Conservation (phyloP, 92 coral and sea anemone species). For the Virgularia gustaviana region DNA sequence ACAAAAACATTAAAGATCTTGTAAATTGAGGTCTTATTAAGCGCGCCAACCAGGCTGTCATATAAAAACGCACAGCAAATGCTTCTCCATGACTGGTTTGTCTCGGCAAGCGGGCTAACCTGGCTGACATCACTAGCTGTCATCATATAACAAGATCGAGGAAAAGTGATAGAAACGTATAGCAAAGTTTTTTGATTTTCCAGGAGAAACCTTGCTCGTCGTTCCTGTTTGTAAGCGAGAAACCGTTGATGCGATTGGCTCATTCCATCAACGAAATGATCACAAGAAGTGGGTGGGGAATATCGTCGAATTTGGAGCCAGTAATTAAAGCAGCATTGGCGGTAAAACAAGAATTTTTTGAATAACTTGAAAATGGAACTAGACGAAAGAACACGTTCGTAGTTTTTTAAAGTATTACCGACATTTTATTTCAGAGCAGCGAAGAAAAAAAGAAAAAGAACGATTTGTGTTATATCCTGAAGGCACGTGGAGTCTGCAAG, state of each 20-base stretch:
- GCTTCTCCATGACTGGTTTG: not conserved
- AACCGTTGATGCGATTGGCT: too few relatives aligned
- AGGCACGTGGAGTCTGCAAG: conserved; percentile 94
- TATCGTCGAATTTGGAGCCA: conserved; percentile 51
- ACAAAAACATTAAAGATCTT: too few relatives aligned
- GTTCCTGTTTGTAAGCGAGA: too few relatives aligned
- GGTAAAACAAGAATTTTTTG: conserved; percentile 15
- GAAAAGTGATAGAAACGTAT: too few relatives aligned
- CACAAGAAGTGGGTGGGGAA: conserved; percentile 42
- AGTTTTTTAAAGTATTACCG: not conserved
- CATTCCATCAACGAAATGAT: not conserved
- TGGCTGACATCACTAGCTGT: conserved; percentile 1
- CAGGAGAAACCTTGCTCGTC: too few relatives aligned
- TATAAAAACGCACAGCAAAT: too few relatives aligned
- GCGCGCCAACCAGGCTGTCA: too few relatives aligned
- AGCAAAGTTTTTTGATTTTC: too few relatives aligned
- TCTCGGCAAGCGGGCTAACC: too few relatives aligned
- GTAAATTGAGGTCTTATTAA: too few relatives aligned
- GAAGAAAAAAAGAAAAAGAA: conserved; percentile 51
- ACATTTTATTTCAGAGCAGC: conserved; percentile 45
- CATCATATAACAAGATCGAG: conserved; percentile 41
- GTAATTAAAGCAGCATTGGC: conserved; percentile 48
- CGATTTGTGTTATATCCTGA: conserved; percentile 60
- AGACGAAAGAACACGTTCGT: too few relatives aligned
- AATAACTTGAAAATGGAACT: too few relatives aligned